Conservation (phyloP, 2,797 vertebrate species). For the Ptychobarbus kaznakovi region DNA sequence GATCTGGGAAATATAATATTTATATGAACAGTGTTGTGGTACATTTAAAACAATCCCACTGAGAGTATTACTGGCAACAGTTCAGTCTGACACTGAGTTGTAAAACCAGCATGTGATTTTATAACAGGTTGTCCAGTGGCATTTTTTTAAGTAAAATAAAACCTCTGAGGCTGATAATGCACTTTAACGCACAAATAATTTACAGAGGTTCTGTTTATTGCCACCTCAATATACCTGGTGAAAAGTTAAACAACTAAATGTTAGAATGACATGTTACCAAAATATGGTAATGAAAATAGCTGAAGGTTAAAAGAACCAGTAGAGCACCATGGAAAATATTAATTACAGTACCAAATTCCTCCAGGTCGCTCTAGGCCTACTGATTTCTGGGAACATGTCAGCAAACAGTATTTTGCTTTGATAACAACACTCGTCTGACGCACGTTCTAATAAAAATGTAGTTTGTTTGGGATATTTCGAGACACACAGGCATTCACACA, state of each 20-base stretch:
- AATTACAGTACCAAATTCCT: constrained; percentile 46
- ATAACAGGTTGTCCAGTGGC: constrained; percentile 1
- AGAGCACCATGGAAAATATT: constrained; percentile 32
- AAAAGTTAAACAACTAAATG: constrained; percentile 23
- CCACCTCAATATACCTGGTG: neutral
- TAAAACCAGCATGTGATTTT: constrained; percentile 54
- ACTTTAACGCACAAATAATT: constrained; percentile 30
- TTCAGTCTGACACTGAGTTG: constrained; percentile 30
- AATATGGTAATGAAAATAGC: constrained; percentile 38
- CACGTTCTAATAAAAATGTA: neutral
- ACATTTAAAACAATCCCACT: constrained; percentile 18
- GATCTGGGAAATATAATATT: constrained; percentile 12
- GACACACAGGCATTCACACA: constrained; percentile 17
- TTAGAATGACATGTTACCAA: constrained; percentile 46
- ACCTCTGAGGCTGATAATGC: constrained; percentile 8
- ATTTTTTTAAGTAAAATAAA: neutral
- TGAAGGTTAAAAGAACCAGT: constrained; percentile 11
- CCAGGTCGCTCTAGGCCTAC: constrained; percentile 14
- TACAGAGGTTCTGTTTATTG: neutral
- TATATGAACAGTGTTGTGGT: neutral
- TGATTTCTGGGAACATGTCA: constrained; percentile 31
- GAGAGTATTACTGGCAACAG: constrained; percentile 11
- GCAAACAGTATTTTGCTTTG: constrained; percentile 16
- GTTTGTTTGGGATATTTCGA: constrained; percentile 17
- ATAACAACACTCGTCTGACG: constrained; percentile 17